Evolutionary conservation across 2,113 vertebrate genomes (phyloP).

Genomic region (Hydrolagus affinis): DNA sequence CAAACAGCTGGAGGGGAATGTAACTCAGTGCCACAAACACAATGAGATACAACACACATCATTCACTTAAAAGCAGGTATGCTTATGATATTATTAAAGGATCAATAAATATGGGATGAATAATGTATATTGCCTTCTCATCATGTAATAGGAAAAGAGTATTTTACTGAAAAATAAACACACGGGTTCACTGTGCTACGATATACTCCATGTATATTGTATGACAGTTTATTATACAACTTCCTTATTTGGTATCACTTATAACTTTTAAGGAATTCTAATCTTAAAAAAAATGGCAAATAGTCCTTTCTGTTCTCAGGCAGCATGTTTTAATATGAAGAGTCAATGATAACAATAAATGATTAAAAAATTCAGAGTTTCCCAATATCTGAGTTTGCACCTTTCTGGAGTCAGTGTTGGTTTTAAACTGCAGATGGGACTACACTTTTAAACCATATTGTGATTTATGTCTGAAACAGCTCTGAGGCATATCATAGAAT

Average conservation of each 20-base stretch:
- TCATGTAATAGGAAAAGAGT: not conserved
- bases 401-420: not conserved
- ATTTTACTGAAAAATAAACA: not conserved
- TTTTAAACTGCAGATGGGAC: not conserved
- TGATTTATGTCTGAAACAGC: not conserved
- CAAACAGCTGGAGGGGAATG: constrained; percentile 6
- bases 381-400: not conserved
- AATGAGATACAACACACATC: not conserved
- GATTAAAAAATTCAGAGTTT: not conserved
- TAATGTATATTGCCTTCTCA: not conserved
- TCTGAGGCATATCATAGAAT: not conserved
- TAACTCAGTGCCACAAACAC: not conserved
- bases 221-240: not conserved
- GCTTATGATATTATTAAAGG: not conserved
- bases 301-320: not conserved
- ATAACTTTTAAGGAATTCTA: too few species aligned
- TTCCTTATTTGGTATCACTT: too few species aligned
- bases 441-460: not conserved
- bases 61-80: not conserved
- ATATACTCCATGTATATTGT: not conserved
- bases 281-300: too few species aligned
- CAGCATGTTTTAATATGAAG: not conserved
- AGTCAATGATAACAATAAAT: not conserved
- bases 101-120: not conserved
- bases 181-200: not conserved